Percentiles rank a stretch among this genome's conserved stretches.
Evolutionary conservation across 2,113 vertebrate genomes (phyloP).

Genomic region (Pterocles gutturalis): DNA sequence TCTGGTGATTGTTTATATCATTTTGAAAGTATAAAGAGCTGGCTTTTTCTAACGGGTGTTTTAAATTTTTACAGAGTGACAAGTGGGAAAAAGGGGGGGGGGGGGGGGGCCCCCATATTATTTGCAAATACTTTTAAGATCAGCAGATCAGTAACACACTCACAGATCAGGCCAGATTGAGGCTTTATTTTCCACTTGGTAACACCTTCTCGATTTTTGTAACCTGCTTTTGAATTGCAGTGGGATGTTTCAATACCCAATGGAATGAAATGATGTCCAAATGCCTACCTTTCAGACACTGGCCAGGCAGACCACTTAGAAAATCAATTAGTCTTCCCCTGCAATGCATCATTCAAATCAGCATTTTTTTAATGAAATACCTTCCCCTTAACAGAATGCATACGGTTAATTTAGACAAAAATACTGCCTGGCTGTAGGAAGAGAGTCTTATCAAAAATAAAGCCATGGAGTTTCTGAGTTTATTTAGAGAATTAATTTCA

Average conservation of each 20-base stretch:
- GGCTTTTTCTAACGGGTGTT: not conserved
- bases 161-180: rapidly evolving
- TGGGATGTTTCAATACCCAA: not conserved
- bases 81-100: not conserved
- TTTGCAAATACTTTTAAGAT: not conserved
- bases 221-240: not conserved
- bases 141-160: not conserved
- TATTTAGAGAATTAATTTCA: not conserved
- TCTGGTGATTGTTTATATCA: not conserved
- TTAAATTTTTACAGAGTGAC: not conserved
- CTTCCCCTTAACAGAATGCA: not conserved
- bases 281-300: not conserved
- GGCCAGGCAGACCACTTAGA: not conserved
- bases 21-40: not conserved
- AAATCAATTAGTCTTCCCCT: no score
- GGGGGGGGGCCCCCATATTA: no score
- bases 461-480: not conserved
- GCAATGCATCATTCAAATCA: not conserved
- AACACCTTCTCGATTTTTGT: not conserved
- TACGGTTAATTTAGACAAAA: not conserved
- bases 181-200: not conserved
- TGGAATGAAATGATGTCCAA: not conserved
- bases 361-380: not conserved
- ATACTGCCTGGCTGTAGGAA: not conserved
- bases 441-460: not conserved